Conservation (phyloP, 2,888 invertebrate species). For the Ochlodes sylvanus region DNA sequence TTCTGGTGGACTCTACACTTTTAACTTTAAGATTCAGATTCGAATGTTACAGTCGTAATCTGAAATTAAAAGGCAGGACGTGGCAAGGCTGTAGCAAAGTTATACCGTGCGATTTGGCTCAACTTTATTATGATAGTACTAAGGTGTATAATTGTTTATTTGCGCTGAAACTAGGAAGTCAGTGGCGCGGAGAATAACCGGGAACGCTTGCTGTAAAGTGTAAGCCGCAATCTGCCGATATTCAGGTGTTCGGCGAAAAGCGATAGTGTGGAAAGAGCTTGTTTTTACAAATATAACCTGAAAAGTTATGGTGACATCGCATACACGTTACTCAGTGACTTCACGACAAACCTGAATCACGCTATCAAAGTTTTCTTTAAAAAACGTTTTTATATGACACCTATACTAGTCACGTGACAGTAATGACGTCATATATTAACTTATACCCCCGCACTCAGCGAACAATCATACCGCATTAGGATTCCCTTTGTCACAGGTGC, state of each 20-base stretch:
- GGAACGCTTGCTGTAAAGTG: conserved; percentile 66
- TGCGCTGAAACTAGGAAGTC: conserved; percentile 41
- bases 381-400: too few relatives aligned
- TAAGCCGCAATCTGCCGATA: conserved; percentile 78
- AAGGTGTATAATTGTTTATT: conserved; percentile 48
- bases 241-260: conserved; percentile 67
- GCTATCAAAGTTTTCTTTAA: too few relatives aligned
- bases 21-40: conserved; percentile 12
- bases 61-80: conserved; percentile 49
- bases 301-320: too few relatives aligned
- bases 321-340: too few relatives aligned
- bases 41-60: conserved; percentile 26
- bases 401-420: too few relatives aligned
- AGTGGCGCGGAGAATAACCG: conserved; percentile 57
- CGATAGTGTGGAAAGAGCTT: conserved; percentile 56
- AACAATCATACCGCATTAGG: too few relatives aligned
- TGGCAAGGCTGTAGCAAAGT: conserved; percentile 43
- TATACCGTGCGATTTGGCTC: conserved; percentile 34
- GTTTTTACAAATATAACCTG: conserved; percentile 39
- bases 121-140: conserved; percentile 41
- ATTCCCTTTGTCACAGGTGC: too few relatives aligned
- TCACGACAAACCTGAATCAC: too few relatives aligned
- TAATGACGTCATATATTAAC: too few relatives aligned
- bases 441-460: too few relatives aligned
- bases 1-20: not conserved